These are phyloP conservation scores for Sternotherus odoratus DNA, from an alignment of 2,797 vertebrate species.

Conservation along the genomic window DNA sequence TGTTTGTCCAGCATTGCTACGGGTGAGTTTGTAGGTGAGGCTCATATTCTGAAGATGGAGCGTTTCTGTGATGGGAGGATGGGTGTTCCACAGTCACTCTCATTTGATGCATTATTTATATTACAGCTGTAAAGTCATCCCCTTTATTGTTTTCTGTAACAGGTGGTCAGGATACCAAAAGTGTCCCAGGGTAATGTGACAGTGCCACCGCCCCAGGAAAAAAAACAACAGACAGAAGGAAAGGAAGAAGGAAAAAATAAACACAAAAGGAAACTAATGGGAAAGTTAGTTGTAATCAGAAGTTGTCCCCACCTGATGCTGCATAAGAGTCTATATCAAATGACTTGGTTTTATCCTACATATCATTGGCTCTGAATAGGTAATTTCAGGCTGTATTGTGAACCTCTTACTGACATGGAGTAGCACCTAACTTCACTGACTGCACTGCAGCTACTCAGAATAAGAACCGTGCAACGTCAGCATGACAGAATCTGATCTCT, in stretches of 20 bases:
- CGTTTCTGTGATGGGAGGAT: neutral
- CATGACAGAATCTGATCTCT: neutral
- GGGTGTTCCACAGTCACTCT: neutral
- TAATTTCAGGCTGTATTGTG: neutral
- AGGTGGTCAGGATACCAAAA: neutral
- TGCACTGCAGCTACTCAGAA: too few relatives aligned
- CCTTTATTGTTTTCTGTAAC: neutral
- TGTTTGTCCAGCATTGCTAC: neutral
- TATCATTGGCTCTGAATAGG: neutral
- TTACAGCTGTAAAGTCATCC: neutral
- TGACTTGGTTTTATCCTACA: neutral
- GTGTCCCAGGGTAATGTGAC: neutral
- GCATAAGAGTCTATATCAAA: neutral
- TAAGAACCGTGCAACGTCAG: neutral
- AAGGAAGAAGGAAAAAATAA: neutral
- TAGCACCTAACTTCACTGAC: neutral
- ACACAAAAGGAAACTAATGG: neutral
- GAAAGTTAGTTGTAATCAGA: neutral
- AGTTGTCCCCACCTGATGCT: neutral
- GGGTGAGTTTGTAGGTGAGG: neutral
- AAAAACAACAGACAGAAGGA: neutral
- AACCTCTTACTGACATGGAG: neutral
- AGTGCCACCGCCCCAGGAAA: neutral
- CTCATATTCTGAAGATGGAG: neutral
- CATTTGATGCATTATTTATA: neutral